These are phyloP conservation scores for Bovichtus variegatus DNA, from an alignment of 2,797 vertebrate species.

Conservation along the genomic window DNA sequence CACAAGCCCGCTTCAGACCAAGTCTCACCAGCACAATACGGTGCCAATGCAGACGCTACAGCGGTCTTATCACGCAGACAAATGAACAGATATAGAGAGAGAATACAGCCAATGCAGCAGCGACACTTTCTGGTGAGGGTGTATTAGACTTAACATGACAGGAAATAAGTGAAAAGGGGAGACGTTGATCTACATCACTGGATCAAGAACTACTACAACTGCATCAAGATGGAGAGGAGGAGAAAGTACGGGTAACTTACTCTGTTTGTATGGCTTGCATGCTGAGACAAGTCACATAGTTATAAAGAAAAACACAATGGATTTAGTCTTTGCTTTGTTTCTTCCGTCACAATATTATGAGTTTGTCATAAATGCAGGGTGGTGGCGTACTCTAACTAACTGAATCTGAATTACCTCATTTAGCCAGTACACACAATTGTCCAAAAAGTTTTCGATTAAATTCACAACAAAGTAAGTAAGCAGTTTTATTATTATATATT, in stretches of 20 bases:
- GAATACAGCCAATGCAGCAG: slow-evolving; percentile 39
- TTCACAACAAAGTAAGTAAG: background rate
- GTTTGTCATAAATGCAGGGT: slow-evolving; percentile 3
- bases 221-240: slow-evolving; percentile 53
- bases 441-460: background rate
- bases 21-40: slow-evolving; percentile 54
- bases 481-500: background rate
- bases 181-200: slow-evolving; percentile 43
- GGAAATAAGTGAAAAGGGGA: slow-evolving; percentile 57
- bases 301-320: slow-evolving; percentile 64
- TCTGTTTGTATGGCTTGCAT: slow-evolving; percentile 76
- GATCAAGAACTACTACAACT: slow-evolving; percentile 48
- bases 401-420: background rate
- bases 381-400: background rate
- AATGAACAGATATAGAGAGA: slow-evolving; percentile 46
- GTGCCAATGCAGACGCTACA: slow-evolving; percentile 45
- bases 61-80: slow-evolving; percentile 66
- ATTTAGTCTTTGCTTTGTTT: slow-evolving; percentile 45
- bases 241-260: slow-evolving; percentile 70
- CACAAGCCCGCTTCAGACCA: slow-evolving; percentile 48
- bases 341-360: slow-evolving; percentile 36
- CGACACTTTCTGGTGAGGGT: slow-evolving; percentile 44
- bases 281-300: slow-evolving; percentile 76
- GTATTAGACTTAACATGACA: slow-evolving; percentile 51
- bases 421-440: background rate